These are phyloP conservation scores for Trissoscelio sp. DNA, from an alignment of 2,888 invertebrate genomes.

Conservation along the genomic window DNA sequence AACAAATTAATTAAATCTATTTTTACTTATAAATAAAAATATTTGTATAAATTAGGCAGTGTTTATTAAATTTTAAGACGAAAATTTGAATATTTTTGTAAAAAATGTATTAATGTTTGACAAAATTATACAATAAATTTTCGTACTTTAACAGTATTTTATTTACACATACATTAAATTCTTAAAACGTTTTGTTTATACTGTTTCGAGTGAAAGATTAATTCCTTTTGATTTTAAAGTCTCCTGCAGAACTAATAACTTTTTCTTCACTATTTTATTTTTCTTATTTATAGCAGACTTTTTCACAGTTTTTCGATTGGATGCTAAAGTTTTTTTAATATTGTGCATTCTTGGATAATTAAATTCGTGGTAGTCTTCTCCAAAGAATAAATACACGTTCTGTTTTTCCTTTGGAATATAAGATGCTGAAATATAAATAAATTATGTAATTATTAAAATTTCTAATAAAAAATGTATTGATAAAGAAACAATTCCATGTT, in stretches of 20 bases:
- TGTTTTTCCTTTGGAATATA: conserved; percentile 89
- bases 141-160: no score
- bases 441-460: neutral
- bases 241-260: conserved; percentile 16
- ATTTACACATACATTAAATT: no score
- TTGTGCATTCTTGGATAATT: conserved; percentile 82
- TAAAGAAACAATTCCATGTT: neutral
- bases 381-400: conserved; percentile 85
- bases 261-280: conserved; percentile 4
- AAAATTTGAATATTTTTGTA: no score
- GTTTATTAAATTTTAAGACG: no score
- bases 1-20: no score
- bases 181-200: no score
- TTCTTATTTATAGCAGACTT: neutral
- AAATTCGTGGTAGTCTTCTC: conserved; percentile 84
- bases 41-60: no score
- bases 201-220: conserved; percentile 14
- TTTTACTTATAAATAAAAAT: no score
- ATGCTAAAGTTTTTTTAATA: conserved; percentile 7
- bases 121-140: no score
- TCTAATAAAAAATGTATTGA: neutral
- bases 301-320: conserved; percentile 85
- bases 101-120: no score
- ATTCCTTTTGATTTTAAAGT: conserved; percentile 27
- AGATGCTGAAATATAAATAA: conserved; percentile 84